These are phyloP conservation scores for Melanotaenia maccullochi DNA, from an alignment of 2,797 vertebrate species.

Conservation along the genomic window DNA sequence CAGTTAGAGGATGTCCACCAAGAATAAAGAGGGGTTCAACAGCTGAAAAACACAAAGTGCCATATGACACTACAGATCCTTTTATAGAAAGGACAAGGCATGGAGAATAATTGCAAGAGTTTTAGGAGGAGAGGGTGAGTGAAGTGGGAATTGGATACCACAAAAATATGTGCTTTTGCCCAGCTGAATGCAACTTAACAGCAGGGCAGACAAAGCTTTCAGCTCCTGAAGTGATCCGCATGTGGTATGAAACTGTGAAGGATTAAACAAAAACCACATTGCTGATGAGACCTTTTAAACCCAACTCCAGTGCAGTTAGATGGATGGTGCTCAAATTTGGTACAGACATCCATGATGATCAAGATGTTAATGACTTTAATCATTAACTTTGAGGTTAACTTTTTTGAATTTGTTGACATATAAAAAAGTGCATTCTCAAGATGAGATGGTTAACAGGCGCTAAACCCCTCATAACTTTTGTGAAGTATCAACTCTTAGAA, in stretches of 20 bases:
- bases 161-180: background rate
- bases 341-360: background rate
- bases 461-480: background rate
- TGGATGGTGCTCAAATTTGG: background rate
- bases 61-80: constrained; percentile 6
- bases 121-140: background rate
- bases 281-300: background rate
- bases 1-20: background rate
- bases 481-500: background rate
- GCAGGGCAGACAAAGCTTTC: constrained; percentile 3
- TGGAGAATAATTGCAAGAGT: background rate
- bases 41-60: constrained; percentile 15
- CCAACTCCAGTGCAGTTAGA: background rate
- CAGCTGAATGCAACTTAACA: background rate
- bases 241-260: background rate
- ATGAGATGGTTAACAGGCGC: background rate
- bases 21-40: background rate
- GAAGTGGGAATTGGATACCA: constrained; percentile 6
- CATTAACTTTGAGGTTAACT: background rate
- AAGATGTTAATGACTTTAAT: background rate
- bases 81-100: constrained; percentile 5
- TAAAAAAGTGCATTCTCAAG: background rate
- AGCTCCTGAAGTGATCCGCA: background rate
- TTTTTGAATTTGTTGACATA: background rate
- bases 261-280: background rate